Base-by-base conservation (phyloP, 2,888 invertebrate species). In the Dasysyrphus albostriatus region DNA sequence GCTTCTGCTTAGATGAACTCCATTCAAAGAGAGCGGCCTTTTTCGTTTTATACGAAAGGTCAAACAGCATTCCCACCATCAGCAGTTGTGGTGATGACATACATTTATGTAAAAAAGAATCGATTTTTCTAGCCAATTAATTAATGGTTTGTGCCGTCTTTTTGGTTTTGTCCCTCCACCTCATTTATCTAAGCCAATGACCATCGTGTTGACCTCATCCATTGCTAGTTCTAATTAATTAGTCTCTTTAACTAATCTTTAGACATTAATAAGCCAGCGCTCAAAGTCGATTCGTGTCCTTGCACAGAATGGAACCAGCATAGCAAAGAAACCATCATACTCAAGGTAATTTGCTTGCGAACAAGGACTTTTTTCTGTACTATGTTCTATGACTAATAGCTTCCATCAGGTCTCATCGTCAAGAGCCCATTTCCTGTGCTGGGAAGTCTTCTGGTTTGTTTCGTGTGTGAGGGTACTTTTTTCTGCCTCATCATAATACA, bases 91-190 rank as follows among this genome's bases (percentile, higher is more conserved):
- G 32, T 63, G 51, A 32, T 32, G 42, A 42, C 49, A 51, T 61
- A 58, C n/a, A 32, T 65, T 12, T 42, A 42, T 51, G 16, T 47
- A 51, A 56, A 63, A 49, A 51, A 61, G 61, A 63, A 74, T 76
- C 73, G 80, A 76, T 84, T 76, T 79, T 81, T 67, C 51, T 73
- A 61, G 59, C 72, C 76, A 84, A 77, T 84, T 84, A 84, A 76
- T 84, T 76, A 84, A 70, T 72, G 59, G 80, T 14, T 56, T 12
- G 56, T 56, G 39, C 39, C 29, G 47, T 56, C 39, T 42, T 24
- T 29, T 39, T 51, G 32, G 10, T 29, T 44, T 44, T 63, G 51
- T 39, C 16, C 32, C 32, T 29, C 12, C 8, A 19, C 10, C 12
- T 49, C 49, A 37, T 51, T 19, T 19, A n/a, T 54, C 24, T 12